Conservation (phyloP, 2,888 invertebrate genomes). For the Mactromeris polynyma region DNA sequence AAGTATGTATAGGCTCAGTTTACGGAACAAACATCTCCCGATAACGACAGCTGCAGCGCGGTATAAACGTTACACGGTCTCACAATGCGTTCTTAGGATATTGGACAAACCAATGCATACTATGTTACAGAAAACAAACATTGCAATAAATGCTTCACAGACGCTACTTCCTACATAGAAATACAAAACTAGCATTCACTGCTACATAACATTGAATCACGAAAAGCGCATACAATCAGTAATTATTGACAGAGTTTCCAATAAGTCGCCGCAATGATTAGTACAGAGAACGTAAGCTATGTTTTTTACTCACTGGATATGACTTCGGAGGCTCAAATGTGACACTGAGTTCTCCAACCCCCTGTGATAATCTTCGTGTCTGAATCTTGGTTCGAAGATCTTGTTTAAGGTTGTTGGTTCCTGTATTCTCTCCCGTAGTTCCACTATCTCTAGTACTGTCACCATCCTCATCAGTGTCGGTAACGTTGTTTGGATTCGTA, state of each 20-base stretch:
- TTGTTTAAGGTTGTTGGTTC: neutral
- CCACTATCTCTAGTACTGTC: neutral
- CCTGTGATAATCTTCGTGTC: neutral
- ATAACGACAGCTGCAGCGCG: too few relatives aligned
- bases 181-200: too few relatives aligned
- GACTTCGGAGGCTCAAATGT: slow-evolving; percentile 24
- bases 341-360: slow-evolving; percentile 23
- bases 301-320: slow-evolving; percentile 20
- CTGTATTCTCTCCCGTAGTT: neutral
- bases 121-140: too few relatives aligned
- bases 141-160: too few relatives aligned
- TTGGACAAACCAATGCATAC: too few relatives aligned
- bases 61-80: too few relatives aligned
- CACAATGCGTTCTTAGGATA: too few relatives aligned
- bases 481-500: neutral
- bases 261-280: neutral
- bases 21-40: too few relatives aligned
- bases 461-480: neutral
- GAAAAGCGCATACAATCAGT: too few relatives aligned
- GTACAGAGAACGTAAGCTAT: neutral
- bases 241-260: too few relatives aligned
- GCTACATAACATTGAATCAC: neutral
- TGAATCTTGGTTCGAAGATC: slow-evolving; percentile 28
- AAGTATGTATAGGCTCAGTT: too few relatives aligned
- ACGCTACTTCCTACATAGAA: too few relatives aligned